Base-by-base conservation (phyloP, 2,113 vertebrate genomes). In the Synodontis membranacea region DNA sequence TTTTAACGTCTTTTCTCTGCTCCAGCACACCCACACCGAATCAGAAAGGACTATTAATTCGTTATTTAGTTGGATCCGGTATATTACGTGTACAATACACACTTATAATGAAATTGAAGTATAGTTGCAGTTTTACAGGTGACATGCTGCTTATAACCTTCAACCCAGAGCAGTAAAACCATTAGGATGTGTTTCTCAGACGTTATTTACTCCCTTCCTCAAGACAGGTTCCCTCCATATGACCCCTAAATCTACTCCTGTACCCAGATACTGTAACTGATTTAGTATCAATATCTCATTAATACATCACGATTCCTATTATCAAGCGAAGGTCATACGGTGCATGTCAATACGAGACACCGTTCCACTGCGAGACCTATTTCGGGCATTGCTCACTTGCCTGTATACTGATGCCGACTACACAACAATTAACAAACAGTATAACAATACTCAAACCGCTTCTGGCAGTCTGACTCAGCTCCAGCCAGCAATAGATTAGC, bases 401-500 rank as follows among this genome's bases (percentile, higher is more conserved):
- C 80, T 37, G 48, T 86, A 48, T 54, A 50, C 80, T 52, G 42
- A 82, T 50, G 44, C 70, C 42, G 70, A 78, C 86, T 25, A 46
- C 70, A 64, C 68, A 87, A 64, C 68, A 87, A 39, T 62, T 83
- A 75, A 50, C 83, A 39, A 76, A 76, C 56, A 54, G 39, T 74
- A 80, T 10, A 86, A 75, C 60, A 80, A 74, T 58, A 72, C 52
- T 60, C 34, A 12, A 54, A 48, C 7, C 46, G 34, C 82, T 70
- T 48, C 50, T n/a, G 60, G 72, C 83, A 46, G n/a, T 82, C 76
- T 79, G 48, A 86, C 68, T 86, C 80, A 83, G 66, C 75, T 62
- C 79, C 37, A 75, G 28, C 86, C 56, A 74, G 44, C 82, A 86
- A 75, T 52, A 66, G 74, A 87, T 80, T 86, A 90, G 78, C 87